phyloP scores from a whole-genome alignment of 1,140 invertebrate species.

The Globodera rostochiensis region DNA sequence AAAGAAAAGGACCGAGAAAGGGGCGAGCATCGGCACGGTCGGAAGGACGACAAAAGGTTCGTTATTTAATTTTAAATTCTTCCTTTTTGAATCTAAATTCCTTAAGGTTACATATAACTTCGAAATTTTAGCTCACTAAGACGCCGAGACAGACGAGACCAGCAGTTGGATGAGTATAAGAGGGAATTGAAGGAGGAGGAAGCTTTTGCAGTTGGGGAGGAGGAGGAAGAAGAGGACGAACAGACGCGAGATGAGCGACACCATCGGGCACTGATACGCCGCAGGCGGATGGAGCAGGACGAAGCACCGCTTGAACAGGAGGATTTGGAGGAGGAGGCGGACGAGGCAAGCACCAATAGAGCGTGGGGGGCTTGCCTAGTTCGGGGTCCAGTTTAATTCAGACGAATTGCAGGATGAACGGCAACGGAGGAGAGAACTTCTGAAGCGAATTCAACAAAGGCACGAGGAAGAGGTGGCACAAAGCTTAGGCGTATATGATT shows the following conservation, averaged over 20 bases:
- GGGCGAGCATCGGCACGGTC: slow-evolving; percentile 19
- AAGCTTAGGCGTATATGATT: not conserved
- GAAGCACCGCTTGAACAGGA: slow-evolving; percentile 56
- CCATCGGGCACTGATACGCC: slow-evolving; percentile 33
- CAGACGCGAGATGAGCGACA: slow-evolving; percentile 32
- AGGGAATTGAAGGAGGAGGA: slow-evolving; percentile 16
- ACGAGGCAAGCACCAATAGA: slow-evolving; percentile 67
- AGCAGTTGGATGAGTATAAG: slow-evolving; percentile 20
- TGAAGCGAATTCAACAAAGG: slow-evolving; percentile 74
- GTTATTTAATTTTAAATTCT: not conserved
- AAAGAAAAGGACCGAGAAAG: slow-evolving; percentile 5
- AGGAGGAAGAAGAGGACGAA: slow-evolving; percentile 45
- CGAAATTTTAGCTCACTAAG: slow-evolving; percentile 19
- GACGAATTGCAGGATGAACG: slow-evolving; percentile 77
- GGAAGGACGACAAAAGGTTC: not conserved
- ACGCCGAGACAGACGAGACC: slow-evolving; percentile 18
- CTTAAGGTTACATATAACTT: too few relatives aligned
- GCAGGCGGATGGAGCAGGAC: slow-evolving; percentile 56
- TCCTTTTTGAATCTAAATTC: slow-evolving; percentile 1
- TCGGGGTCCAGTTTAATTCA: slow-evolving; percentile 67
- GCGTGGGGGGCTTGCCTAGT: too few relatives aligned
- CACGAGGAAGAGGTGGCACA: slow-evolving; percentile 72
- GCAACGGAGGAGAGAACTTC: slow-evolving; percentile 76
- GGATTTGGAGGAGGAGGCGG: slow-evolving; percentile 72
- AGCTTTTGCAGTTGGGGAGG: slow-evolving; percentile 1